Percentiles rank a stretch among this genome's conserved stretches.
Evolutionary conservation across 2,113 vertebrate species (phyloP).

Genomic region (Gallinago media): DNA sequence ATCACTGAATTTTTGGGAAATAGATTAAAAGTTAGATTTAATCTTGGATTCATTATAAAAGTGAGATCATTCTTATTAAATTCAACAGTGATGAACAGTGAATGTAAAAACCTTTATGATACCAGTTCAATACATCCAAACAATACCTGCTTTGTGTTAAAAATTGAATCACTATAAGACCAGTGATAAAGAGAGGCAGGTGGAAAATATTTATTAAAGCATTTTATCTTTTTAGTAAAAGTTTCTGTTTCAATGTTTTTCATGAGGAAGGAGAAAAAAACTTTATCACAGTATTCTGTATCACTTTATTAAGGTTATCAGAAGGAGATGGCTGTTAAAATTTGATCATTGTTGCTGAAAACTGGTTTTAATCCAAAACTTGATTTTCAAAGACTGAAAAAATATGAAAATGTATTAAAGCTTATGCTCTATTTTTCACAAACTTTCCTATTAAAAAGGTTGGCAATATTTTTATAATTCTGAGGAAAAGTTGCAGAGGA

Average conservation of each 20-base stretch:
- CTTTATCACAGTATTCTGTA: fast-evolving
- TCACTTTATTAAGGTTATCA: not conserved
- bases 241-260: not conserved
- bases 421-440: not conserved
- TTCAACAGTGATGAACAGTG: not conserved
- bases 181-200: not conserved
- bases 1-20: not conserved
- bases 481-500: not conserved
- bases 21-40: not conserved
- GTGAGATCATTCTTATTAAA: not conserved
- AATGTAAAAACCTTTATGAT: not conserved
- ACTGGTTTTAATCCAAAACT: not conserved
- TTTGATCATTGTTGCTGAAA: not conserved
- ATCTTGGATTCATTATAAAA: not conserved
- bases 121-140: not conserved
- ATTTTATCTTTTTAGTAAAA: not conserved
- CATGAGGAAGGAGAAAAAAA: not conserved
- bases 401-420: not conserved
- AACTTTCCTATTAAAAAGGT: not conserved
- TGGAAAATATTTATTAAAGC: not conserved
- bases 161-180: not conserved
- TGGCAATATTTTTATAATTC: not conserved
- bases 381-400: not conserved
- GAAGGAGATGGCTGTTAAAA: not conserved
- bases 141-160: not conserved